Conservation (phyloP, 2,113 vertebrate species). For the Cheirogaleus medius region DNA sequence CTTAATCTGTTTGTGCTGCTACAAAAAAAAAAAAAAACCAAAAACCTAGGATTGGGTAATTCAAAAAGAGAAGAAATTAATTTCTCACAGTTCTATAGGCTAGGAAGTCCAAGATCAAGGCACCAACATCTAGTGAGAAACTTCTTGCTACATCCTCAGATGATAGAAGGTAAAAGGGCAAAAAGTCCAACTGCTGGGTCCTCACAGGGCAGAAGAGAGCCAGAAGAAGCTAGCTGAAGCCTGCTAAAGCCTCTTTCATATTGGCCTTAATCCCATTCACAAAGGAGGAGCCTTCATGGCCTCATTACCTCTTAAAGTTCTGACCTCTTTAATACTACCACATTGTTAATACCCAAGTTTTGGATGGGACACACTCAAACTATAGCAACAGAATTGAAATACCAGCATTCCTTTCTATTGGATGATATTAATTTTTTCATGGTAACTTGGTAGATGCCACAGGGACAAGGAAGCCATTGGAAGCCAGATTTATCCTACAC, state of each 20-base stretch:
- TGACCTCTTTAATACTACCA: not conserved
- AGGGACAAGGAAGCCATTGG: not conserved
- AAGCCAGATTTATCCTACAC: rapidly evolving
- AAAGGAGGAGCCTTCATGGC: not conserved
- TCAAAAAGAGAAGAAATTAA: not conserved
- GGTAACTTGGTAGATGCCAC: not conserved
- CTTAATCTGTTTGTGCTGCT: not conserved
- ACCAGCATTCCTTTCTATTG: rapidly evolving
- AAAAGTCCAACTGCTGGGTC: no score
- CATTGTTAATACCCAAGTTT: not conserved
- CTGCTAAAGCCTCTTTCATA: not conserved
- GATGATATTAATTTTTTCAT: not conserved
- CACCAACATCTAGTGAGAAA: no score
- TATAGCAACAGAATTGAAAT: not conserved
- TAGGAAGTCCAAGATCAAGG: no score
- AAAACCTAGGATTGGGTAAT: not conserved
- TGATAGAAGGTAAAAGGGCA: no score
- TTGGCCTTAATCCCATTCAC: not conserved
- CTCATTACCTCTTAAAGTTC: not conserved
- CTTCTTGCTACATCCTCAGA: no score
- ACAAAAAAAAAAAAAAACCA: not conserved
- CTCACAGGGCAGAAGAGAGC: no score
- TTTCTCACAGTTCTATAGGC: no score
- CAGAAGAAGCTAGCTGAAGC: no score
- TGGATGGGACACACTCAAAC: not conserved